Percentiles rank a stretch among this genome's conserved stretches.
Conservation (phyloP, 2,888 invertebrate species). For the Leptogaster cylindrica region DNA sequence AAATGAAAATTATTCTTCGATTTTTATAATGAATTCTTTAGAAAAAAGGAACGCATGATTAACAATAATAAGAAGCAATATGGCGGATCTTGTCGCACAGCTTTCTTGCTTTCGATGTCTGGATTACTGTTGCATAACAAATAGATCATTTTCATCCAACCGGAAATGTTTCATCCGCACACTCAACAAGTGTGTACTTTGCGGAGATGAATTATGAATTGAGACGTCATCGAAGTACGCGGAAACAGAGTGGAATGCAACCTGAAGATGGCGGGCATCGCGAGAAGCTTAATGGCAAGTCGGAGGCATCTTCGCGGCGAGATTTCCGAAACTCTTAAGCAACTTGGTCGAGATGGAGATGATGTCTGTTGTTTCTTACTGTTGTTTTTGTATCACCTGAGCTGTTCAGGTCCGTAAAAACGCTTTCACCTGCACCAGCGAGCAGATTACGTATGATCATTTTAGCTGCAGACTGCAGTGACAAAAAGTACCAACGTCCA, state of each 20-base stretch:
- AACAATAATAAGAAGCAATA: no score
- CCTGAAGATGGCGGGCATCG: neutral
- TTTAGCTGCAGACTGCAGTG: neutral
- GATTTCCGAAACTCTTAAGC: neutral
- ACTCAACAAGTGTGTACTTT: neutral
- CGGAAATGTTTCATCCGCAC: neutral
- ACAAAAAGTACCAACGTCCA: conserved; percentile 13
- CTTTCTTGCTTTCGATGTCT: conserved; percentile 31
- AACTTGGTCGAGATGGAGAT: neutral
- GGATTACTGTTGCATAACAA: conserved; percentile 11
- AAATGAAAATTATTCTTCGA: no score
- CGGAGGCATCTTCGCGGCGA: neutral
- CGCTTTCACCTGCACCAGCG: conserved; percentile 17
- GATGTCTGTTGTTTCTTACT: neutral
- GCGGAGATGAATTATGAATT: neutral
- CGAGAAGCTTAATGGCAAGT: neutral
- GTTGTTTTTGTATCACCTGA: no score
- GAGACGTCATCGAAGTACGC: neutral
- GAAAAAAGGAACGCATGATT: no score
- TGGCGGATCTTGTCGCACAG: no score
- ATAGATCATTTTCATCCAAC: conserved; percentile 19
- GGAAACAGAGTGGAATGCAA: conserved; percentile 16
- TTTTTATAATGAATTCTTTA: no score
- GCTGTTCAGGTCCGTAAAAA: neutral
- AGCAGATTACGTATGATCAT: neutral